Evolutionary conservation across 2,888 invertebrate species (phyloP).

Genomic region (Aelia acuminata): DNA sequence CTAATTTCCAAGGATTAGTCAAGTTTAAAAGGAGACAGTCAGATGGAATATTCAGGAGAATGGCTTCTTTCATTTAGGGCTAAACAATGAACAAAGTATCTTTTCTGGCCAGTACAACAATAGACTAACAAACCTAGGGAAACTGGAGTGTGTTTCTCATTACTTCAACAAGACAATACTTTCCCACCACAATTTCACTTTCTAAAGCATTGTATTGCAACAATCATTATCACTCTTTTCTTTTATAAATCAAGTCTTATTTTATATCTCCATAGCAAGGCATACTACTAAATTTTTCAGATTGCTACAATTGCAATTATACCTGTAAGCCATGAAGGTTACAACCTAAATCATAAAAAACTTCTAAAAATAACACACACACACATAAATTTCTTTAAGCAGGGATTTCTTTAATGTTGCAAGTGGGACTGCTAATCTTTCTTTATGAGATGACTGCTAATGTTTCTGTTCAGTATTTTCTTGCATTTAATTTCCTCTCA

Average conservation of each 20-base stretch:
- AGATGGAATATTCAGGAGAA: not conserved
- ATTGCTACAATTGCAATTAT: too few relatives aligned
- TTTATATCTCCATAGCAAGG: not conserved
- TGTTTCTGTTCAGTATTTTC: too few relatives aligned
- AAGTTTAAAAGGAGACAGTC: not conserved
- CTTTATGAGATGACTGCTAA: too few relatives aligned
- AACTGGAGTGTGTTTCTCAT: slow-evolving; percentile 8
- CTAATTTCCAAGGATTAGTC: not conserved
- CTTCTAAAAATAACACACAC: too few relatives aligned
- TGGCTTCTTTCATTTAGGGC: not conserved
- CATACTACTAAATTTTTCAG: too few relatives aligned
- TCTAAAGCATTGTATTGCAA: not conserved
- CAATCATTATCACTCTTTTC: not conserved
- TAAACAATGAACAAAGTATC: not conserved
- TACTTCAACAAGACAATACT: slow-evolving; percentile 11
- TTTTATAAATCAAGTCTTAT: not conserved
- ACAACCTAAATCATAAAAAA: too few relatives aligned
- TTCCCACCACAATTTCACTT: not conserved
- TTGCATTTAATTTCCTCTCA: too few relatives aligned
- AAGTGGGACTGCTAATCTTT: too few relatives aligned
- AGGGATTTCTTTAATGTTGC: too few relatives aligned
- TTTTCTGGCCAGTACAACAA: not conserved
- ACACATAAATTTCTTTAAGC: too few relatives aligned
- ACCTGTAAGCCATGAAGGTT: too few relatives aligned
- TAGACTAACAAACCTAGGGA: not conserved